Evolutionary conservation across 2,888 invertebrate genomes (phyloP).

Genomic region (Kuschelorhynchus macadamiae): DNA sequence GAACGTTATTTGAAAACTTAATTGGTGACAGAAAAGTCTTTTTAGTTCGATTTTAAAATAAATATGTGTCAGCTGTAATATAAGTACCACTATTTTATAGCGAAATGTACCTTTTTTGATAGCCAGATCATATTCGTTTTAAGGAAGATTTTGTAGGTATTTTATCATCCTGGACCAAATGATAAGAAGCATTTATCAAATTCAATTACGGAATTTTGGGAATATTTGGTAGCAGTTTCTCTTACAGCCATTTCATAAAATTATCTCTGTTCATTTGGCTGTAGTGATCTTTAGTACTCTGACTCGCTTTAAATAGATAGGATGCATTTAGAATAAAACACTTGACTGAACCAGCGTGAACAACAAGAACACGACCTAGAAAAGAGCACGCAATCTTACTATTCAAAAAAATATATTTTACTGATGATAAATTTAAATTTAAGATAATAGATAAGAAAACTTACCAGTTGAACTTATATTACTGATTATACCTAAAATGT

Average conservation of each 20-base stretch:
- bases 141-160: conserved; percentile 24
- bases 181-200: conserved; percentile 14
- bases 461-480: too few relatives aligned
- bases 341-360: not conserved
- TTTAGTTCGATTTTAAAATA: too few relatives aligned
- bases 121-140: conserved; percentile 21
- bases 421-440: too few relatives aligned
- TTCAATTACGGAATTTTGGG: conserved; percentile 15
- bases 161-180: conserved; percentile 25
- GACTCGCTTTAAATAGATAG: not conserved
- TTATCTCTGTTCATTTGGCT: conserved; percentile 26
- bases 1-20: too few relatives aligned
- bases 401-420: too few relatives aligned
- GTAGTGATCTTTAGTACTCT: not conserved
- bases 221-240: conserved; percentile 23
- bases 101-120: conserved; percentile 11
- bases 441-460: too few relatives aligned
- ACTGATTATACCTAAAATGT: too few relatives aligned
- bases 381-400: too few relatives aligned
- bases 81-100: too few relatives aligned
- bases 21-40: too few relatives aligned
- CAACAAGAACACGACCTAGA: not conserved
- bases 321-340: not conserved
- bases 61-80: too few relatives aligned
- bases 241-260: conserved; percentile 36